Base-by-base conservation (phyloP, 2,113 vertebrate genomes). In the Fregetta grallaria region DNA sequence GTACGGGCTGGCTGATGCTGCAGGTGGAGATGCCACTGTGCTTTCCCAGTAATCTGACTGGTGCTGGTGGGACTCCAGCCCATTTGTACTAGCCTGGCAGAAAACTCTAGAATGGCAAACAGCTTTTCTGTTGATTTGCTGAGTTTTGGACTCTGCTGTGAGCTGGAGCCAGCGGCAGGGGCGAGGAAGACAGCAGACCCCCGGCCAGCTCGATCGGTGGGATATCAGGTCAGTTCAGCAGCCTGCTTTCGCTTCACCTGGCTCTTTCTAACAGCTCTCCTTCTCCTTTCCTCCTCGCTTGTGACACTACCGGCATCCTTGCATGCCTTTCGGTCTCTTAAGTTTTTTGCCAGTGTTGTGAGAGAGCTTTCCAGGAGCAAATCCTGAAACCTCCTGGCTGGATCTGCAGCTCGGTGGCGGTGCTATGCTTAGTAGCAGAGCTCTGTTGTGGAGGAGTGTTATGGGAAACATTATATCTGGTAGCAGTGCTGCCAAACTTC, bases 361-460 rank as follows among this genome's bases (percentile, higher is more conserved):
- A 85, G 50, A 44, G 44, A 3, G 44, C 65, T 96, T 93, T 92
- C 50, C 81, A 93, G 86, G 88, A 90, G 82, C 82, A 78, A 67
- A 88, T 90, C 66, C 77, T 78, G 63, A 89, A 95, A 44, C 63
- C 36, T 89, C 13, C 62, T 93, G 82, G 32, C 42, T 7, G 71
- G 66, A 67, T 92, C n/a, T 75, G 71, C 70, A 45, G 74, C 56
- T 75, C 3, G 0, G 34, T 63, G 74, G 78, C 3, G 0, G 40
- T 63, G 62, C 93, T 90, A 9, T 62, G 56, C 88, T 88, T 88
- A 55, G 82, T 21, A 66, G 77, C 42, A 49, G 82, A 92, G 70
- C 83, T 96, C 82, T 86, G 82, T 66, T 92, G 88, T 63, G 91
- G 93, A 79, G 95, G 94, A 92, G 88, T 67, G 86, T 93, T 85